Conservation (phyloP, 2,113 vertebrate species). For the Lasiurus cinereus region DNA sequence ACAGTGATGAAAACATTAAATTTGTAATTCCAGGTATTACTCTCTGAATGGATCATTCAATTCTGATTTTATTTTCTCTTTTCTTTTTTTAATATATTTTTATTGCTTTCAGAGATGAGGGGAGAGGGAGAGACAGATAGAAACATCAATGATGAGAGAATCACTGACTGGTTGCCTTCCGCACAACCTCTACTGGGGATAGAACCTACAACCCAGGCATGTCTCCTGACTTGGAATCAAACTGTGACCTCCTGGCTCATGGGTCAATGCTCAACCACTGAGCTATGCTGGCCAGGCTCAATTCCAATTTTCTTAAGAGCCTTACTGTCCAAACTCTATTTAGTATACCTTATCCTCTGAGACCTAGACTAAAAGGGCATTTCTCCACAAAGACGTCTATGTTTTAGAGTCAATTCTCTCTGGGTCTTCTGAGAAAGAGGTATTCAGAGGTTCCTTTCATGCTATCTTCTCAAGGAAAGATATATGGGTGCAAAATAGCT, state of each 20-base stretch:
- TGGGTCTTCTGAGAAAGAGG: neutral
- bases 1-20: neutral
- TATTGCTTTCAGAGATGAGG: too few relatives aligned
- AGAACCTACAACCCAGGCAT: too few relatives aligned
- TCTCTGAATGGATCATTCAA: neutral
- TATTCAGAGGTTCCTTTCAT: neutral
- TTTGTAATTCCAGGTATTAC: neutral
- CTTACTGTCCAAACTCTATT: neutral
- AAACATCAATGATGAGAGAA: too few relatives aligned
- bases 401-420: neutral
- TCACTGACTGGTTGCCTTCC: too few relatives aligned
- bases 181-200: too few relatives aligned
- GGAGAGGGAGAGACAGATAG: too few relatives aligned
- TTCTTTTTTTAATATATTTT: too few relatives aligned
- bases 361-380: neutral
- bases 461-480: neutral
- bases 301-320: neutral
- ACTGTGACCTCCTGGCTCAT: too few relatives aligned
- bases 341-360: neutral
- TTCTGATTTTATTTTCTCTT: neutral
- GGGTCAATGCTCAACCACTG: too few relatives aligned
- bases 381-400: neutral
- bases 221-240: too few relatives aligned
- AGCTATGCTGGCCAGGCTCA: neutral
- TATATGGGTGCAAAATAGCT: neutral